Evolutionary conservation across 2,113 vertebrate species (phyloP), one percentile per base, ranked within the genome.

Genomic region (Tachuris rubrigastra): DNA sequence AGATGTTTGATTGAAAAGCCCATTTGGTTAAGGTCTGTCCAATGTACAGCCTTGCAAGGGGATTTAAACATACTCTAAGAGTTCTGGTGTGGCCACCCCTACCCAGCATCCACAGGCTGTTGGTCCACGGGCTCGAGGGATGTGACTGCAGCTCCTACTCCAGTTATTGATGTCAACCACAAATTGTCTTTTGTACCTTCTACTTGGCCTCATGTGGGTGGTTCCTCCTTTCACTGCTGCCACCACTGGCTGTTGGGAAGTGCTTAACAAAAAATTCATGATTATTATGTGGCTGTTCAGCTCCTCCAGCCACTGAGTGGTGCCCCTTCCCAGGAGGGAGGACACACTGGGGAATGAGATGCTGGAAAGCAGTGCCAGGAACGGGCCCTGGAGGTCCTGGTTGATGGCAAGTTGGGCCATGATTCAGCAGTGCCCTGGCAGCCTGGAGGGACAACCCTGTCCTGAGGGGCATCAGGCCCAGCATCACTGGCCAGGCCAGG

Each of bases 171-270:
- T 28, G 50, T 35, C 69, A n/a, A 0, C 60, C 16, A 0, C 20
- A 55, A 69, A n/a, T 27, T 6, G 6, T 9, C 65, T n/a, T 10
- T 60, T 31, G 50, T 56, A 59, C 56, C 33, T 33, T 24, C 59
- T 28, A 0, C 9, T 53, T 9, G 47, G 27, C 44, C 67, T 52
- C 2, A 2, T 2, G 14, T 5, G 60, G 42, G 10, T 5, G 56
- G 42, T 62, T 91, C 85, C 78, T 72, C 35, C 9, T 42, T 49
- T 74, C 68, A 5, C 33, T 6, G n/a, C 15, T 56, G 55, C 69
- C 25, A 4, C 9, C 37, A 27, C 37, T 0, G 0, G 20, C 44
- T 62, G n/a, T 31, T 3, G 0, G 33, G 69, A 89, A 60, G 24
- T 33, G 58, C 33, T 68, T 78, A 30, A 55, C 2, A 3, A 74